Percentiles rank a stretch among this genome's conserved stretches.
These are phyloP conservation scores for Pammene fasciana DNA, from an alignment of 2,888 invertebrate genomes.

Conservation along the genomic window DNA sequence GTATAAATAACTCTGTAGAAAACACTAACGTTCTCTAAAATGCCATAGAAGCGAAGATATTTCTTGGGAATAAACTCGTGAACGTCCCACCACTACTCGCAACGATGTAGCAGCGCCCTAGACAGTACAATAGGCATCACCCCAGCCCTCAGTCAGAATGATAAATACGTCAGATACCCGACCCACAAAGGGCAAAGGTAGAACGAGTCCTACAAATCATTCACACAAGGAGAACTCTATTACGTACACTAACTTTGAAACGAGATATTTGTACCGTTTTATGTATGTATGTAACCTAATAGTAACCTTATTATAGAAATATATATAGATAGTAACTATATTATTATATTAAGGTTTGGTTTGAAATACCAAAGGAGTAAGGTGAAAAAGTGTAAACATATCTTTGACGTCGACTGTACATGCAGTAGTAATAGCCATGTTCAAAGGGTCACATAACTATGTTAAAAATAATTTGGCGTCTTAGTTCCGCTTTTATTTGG, in stretches of 20 bases:
- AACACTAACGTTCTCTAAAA: background rate
- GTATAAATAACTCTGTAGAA: too few species aligned
- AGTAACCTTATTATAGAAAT: too few species aligned
- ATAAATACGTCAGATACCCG: conserved; percentile 34
- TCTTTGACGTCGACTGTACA: too few species aligned
- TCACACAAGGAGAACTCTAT: conserved; percentile 43
- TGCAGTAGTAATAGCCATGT: too few species aligned
- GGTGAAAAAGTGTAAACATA: too few species aligned
- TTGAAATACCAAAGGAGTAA: too few species aligned
- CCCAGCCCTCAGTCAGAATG: conserved; percentile 28
- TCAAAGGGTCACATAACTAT: too few species aligned
- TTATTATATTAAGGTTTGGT: too few species aligned
- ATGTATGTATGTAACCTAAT: background rate
- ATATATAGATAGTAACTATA: too few species aligned
- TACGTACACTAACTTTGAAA: conserved; percentile 45
- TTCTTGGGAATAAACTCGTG: background rate
- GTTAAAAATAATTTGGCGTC: too few species aligned
- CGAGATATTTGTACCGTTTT: conserved; percentile 51
- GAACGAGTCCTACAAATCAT: conserved; percentile 47
- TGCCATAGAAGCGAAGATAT: background rate
- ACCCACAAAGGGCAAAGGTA: conserved; percentile 33
- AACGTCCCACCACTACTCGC: background rate
- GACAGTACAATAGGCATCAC: conserved; percentile 27
- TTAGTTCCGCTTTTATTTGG: too few species aligned
- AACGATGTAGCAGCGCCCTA: conserved; percentile 14